Evolutionary conservation across 2,113 vertebrate species (phyloP), one percentile per base, ranked within the genome.

Genomic region (Thamnaconus septentrionalis): DNA sequence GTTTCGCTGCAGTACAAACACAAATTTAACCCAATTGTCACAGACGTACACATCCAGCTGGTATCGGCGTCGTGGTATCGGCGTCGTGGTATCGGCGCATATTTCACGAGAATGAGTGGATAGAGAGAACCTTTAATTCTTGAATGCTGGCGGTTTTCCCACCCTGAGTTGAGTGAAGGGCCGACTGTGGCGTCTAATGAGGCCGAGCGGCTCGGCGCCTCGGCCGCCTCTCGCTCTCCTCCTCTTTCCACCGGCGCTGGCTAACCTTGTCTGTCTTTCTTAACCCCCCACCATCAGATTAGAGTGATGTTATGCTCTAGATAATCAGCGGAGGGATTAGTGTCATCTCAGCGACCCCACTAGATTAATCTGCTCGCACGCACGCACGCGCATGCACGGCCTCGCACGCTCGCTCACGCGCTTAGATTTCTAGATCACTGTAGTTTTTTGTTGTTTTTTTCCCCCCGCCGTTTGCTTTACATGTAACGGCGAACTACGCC

Each of bases 301-400:
- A 89, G 69, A 83, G 80, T 82, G 85, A 89, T 87, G 87, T 86
- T 86, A 83, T 89, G 89, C 86, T 88, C 86, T 79, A 90, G 79
- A 89, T 87, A 86, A 90, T 85, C 84, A 90, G 81, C 60, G 78
- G 59, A 87, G 76, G 81, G 85, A 90, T 90, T 90, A 87, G 84
- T 90, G 87, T 90, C 84, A 87, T 90, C 78, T 82, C 79, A 89
- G 77, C 67, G 75, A 87, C 87, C 85, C 58, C 66, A 67, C 85
- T 71, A 85, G 81, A 85, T 87, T 87, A 86, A 82, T 86, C 79
- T 87, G 72, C 79, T 41, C 31, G 56, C 56, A 59, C 66, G 76
- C 75, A 69, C 73, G 65, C 73, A 52, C 59, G 58, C 58, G 42
- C 49, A 55, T 46, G 52, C 61, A 51, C 18, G 55, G n/a, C n/a